Conservation (phyloP, 2,888 invertebrate species). For the Didymodactylos carnosus region DNA sequence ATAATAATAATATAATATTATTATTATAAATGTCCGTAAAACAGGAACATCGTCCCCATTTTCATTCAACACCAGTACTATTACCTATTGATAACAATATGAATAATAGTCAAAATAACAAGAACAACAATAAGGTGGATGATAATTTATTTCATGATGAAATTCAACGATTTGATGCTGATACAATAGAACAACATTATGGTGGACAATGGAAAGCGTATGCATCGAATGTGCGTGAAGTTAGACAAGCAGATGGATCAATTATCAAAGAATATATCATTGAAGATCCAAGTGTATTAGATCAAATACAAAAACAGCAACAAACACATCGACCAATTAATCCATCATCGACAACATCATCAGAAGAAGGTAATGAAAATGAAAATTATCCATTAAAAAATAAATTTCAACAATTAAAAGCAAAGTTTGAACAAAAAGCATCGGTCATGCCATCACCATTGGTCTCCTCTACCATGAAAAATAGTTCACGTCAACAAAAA, state of each 20-base stretch:
- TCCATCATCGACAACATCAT: not conserved
- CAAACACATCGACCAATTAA: too few species aligned
- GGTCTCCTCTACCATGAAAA: not conserved
- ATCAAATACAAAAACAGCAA: constrained; percentile 5
- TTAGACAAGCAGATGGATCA: constrained; percentile 11
- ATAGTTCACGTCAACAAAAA: not conserved
- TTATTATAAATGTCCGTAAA: too few species aligned
- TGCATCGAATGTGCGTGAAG: constrained; percentile 4
- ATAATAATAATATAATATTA: too few species aligned
- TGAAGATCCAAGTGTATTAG: constrained; percentile 10
- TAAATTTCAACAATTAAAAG: not conserved
- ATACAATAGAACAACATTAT: constrained; percentile 7
- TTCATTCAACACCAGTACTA: too few species aligned
- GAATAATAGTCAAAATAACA: too few species aligned
- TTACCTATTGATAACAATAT: too few species aligned
- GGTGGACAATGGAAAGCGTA: constrained; percentile 11
- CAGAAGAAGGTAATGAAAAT: not conserved
- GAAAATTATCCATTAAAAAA: not conserved
- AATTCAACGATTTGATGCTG: constrained; percentile 8
- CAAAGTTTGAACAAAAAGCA: not conserved
- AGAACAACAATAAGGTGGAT: too few species aligned
- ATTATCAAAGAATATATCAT: constrained; percentile 13
- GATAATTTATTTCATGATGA: constrained; percentile 10
- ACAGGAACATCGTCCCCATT: too few species aligned
- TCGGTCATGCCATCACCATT: not conserved